These are phyloP conservation scores for Rambutsinella grinnellia DNA, from an alignment of 2,888 invertebrate genomes.

Conservation along the genomic window DNA sequence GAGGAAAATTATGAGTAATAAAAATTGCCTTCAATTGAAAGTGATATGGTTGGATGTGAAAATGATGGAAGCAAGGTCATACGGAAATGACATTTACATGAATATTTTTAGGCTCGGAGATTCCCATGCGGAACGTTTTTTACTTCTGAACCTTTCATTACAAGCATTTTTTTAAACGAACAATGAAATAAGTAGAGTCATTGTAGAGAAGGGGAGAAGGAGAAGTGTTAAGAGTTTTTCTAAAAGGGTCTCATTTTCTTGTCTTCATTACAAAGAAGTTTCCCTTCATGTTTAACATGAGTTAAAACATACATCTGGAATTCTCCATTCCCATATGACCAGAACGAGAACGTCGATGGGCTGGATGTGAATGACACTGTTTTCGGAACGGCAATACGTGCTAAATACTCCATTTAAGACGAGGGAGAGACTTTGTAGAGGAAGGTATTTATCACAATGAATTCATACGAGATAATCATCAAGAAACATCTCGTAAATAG, in stretches of 20 bases:
- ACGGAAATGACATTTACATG: constrained; percentile 29
- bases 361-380: constrained; percentile 42
- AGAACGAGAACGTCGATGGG: too few relatives aligned
- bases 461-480: constrained; percentile 31
- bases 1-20: background rate
- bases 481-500: constrained; percentile 13
- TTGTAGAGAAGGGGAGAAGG: background rate
- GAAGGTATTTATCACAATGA: constrained; percentile 4
- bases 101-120: constrained; percentile 2
- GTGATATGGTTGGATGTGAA: background rate
- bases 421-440: constrained; percentile 1
- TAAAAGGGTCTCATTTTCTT: constrained; percentile 46
- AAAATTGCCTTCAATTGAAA: constrained; percentile 15
- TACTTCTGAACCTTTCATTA: background rate
- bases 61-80: constrained; percentile 33
- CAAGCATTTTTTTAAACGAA: background rate
- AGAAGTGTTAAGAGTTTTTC: constrained; percentile 34
- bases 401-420: constrained; percentile 40
- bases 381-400: constrained; percentile 44
- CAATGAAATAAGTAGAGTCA: background rate
- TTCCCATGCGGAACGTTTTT: background rate
- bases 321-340: background rate
- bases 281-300: background rate
- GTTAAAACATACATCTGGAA: constrained; percentile 31
- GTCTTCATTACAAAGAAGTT: background rate